Evolutionary conservation across 2,797 vertebrate species (phyloP).

Genomic region (Oceanodroma leucorhoa): DNA sequence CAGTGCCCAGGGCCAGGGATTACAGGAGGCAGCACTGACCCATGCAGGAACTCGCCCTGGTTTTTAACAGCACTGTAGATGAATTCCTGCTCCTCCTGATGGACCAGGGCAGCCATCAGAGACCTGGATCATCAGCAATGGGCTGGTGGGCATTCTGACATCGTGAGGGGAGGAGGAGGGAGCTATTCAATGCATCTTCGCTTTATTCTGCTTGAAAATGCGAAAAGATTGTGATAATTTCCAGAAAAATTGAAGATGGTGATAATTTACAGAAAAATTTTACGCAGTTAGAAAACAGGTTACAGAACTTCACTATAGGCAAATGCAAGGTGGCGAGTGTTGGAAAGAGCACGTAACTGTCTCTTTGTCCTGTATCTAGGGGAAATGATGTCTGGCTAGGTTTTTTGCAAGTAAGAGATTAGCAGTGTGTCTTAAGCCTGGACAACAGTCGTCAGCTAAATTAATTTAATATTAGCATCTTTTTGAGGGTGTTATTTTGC

Average conservation of each 20-base stretch:
- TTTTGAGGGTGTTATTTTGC: neutral
- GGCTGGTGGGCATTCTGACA: neutral
- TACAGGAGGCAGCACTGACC: neutral
- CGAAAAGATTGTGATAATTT: neutral
- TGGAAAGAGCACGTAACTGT: neutral
- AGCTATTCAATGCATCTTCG: neutral
- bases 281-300: neutral
- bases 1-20: accelerated
- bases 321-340: neutral
- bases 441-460: neutral
- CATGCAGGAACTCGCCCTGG: neutral
- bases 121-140: neutral
- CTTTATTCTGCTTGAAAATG: neutral
- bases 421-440: neutral
- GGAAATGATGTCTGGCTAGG: neutral
- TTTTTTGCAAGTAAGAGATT: neutral
- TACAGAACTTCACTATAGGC: neutral
- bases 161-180: accelerated
- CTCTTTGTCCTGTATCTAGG: neutral
- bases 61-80: neutral
- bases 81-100: neutral
- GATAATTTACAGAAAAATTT: neutral
- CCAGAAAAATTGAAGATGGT: neutral
- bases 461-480: neutral
- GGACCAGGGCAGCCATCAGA: neutral